Evolutionary conservation across 2,888 invertebrate genomes (phyloP).

Genomic region (Meta bourneti): DNA sequence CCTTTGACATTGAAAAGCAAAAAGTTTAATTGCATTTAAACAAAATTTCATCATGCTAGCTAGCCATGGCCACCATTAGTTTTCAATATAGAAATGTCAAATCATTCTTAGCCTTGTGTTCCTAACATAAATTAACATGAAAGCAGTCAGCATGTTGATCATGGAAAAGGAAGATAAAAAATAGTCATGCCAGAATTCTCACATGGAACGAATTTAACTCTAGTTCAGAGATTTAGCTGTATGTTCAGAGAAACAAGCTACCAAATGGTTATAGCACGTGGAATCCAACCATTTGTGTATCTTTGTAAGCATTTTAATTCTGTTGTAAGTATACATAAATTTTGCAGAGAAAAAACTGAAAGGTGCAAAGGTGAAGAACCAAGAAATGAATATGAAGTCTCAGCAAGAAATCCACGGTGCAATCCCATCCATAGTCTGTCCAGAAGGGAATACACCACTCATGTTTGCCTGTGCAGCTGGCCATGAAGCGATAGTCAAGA

Average conservation of each 20-base stretch:
- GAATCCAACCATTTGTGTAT: not conserved
- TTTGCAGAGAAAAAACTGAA: slow-evolving; percentile 71
- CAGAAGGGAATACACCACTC: slow-evolving; percentile 92
- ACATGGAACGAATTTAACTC: too few species aligned
- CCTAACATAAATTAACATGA: not conserved
- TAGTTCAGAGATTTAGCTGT: too few species aligned
- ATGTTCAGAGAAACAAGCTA: too few species aligned
- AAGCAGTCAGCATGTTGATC: not conserved
- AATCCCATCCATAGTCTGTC: slow-evolving; percentile 75
- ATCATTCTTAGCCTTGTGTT: not conserved
- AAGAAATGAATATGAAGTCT: slow-evolving; percentile 65
- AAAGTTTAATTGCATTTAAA: not conserved
- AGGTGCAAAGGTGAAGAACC: slow-evolving; percentile 59
- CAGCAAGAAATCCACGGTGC: slow-evolving; percentile 65
- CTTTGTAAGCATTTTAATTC: not conserved
- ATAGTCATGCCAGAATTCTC: too few species aligned
- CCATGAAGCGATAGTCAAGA: slow-evolving; percentile 94
- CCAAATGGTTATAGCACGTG: not conserved
- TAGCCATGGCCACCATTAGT: not conserved
- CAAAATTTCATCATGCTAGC: not conserved
- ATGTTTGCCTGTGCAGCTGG: slow-evolving; percentile 98
- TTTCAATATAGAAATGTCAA: not conserved
- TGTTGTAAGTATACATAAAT: not conserved
- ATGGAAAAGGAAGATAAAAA: too few species aligned
- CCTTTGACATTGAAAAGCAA: too few species aligned